A percentile compares a stretch with the other conserved stretches of the same genome.
Conservation (phyloP, 2,113 vertebrate genomes). For the Phycodurus eques region DNA sequence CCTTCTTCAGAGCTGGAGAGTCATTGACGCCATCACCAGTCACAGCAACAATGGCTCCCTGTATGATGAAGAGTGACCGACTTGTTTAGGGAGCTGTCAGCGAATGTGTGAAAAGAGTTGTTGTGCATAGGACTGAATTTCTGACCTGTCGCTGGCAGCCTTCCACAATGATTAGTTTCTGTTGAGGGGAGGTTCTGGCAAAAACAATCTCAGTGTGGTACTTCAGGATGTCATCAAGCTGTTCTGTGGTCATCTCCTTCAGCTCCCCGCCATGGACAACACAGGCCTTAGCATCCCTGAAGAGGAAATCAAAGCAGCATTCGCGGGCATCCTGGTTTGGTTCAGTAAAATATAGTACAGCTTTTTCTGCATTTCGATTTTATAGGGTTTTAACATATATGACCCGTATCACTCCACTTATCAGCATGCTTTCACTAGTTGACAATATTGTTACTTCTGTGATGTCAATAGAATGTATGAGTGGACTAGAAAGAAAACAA, state of each 20-base stretch:
- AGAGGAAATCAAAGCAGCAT: background rate
- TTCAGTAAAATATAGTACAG: background rate
- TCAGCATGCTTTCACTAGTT: background rate
- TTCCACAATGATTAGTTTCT: conserved; percentile 92
- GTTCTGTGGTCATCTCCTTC: conserved; percentile 80
- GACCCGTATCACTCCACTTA: background rate
- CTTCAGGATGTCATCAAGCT: conserved; percentile 80
- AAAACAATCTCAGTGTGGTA: conserved; percentile 92
- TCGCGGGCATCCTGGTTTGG: background rate
- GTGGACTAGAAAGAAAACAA: background rate
- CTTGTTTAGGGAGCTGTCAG: background rate
- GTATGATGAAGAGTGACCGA: background rate
- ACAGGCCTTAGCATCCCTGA: conserved; percentile 89
- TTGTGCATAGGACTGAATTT: background rate
- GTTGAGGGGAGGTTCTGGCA: conserved; percentile 88
- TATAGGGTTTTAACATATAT: background rate
- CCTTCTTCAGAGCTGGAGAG: conserved; percentile 90
- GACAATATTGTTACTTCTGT: too few species aligned
- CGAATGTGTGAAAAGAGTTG: background rate
- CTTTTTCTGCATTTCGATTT: background rate
- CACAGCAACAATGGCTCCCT: conserved; percentile 88
- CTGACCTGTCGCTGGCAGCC: conserved; percentile 90
- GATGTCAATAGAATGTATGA: background rate
- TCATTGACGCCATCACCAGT: conserved; percentile 89
- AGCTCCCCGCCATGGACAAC: conserved; percentile 87